A percentile compares a stretch with the other conserved stretches of the same genome.
Evolutionary conservation across 1,140 invertebrate genomes (phyloP).

Genomic region (Pantala flavescens): DNA sequence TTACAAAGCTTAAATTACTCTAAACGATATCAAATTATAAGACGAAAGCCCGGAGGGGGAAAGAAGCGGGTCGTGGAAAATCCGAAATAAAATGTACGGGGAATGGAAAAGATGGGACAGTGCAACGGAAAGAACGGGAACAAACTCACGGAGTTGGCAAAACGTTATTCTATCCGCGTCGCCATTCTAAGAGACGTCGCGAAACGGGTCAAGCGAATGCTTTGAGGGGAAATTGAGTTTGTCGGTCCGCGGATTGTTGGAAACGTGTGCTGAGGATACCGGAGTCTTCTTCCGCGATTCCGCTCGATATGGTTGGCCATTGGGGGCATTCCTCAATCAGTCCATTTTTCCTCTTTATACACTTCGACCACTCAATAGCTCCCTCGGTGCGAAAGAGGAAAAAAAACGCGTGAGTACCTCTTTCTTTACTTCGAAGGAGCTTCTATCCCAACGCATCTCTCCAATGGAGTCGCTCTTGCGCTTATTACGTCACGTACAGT

Average conservation of each 20-base stretch:
- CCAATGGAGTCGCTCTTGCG: not conserved
- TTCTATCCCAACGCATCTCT: not conserved
- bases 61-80: too few species aligned
- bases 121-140: not conserved
- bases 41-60: too few species aligned
- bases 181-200: not conserved
- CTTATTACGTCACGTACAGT: slow-evolving; percentile 1
- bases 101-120: not conserved
- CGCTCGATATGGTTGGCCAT: not conserved
- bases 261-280: not conserved
- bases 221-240: not conserved
- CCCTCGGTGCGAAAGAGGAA: not conserved
- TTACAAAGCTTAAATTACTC: too few species aligned
- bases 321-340: not conserved
- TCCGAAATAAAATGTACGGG: too few species aligned
- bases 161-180: not conserved
- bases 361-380: not conserved
- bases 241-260: not conserved
- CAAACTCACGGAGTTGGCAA: not conserved
- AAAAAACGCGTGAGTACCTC: too few species aligned
- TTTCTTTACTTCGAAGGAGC: too few species aligned
- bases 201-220: not conserved
- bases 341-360: not conserved
- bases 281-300: not conserved
- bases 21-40: too few species aligned